A percentile compares a stretch with the other conserved stretches of the same genome.
phyloP scores from a whole-genome alignment of 2,797 vertebrate genomes.

The Ceryle rudis region DNA sequence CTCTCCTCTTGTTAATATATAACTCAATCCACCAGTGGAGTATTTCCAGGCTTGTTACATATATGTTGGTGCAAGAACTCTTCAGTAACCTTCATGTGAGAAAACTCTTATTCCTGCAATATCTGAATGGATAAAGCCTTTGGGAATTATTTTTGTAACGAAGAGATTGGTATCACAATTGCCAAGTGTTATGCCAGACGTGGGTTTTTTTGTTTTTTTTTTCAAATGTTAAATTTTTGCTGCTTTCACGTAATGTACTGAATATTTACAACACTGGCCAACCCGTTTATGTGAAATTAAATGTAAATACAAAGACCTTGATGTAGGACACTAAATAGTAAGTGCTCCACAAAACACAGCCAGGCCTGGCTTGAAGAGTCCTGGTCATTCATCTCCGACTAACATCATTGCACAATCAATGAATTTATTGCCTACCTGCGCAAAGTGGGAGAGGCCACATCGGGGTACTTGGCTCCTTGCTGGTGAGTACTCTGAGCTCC shows the following conservation, averaged over 20 bases:
- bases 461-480: constrained; percentile 87
- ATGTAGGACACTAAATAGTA: not conserved
- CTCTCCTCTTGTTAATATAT: not conserved
- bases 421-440: constrained; percentile 86
- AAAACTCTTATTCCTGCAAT: not conserved
- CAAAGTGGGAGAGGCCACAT: constrained; percentile 95
- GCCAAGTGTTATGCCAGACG: not conserved
- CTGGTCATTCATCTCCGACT: constrained; percentile 14
- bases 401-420: constrained; percentile 10
- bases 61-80: not conserved
- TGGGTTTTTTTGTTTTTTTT: not conserved
- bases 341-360: constrained; percentile 4
- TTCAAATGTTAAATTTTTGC: not conserved
- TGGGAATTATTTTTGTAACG: not conserved
- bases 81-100: not conserved
- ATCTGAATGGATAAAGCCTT: not conserved
- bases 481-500: constrained; percentile 85
- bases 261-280: not conserved
- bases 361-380: not conserved
- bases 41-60: not conserved
- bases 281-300: not conserved
- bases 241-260: fast-evolving
- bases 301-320: not conserved
- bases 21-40: not conserved
- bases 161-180: not conserved